phyloP scores from a whole-genome alignment of 2,113 vertebrate genomes.

The Mobula hypostoma region DNA sequence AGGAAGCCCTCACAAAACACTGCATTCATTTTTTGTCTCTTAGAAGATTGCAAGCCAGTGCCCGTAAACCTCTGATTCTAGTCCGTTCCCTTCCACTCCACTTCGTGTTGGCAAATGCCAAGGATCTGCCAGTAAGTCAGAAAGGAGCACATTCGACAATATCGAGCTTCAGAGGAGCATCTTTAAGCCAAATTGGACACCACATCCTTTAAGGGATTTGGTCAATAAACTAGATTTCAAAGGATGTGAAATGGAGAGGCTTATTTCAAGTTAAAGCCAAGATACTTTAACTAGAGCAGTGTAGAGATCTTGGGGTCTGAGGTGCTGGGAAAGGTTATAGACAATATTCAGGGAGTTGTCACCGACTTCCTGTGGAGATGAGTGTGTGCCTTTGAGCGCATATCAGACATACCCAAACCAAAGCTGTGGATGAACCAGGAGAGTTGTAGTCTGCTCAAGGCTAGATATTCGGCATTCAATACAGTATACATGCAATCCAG shows the following conservation, averaged over 20 bases:
- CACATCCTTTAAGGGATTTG: neutral
- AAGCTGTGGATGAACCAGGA: too few relatives aligned
- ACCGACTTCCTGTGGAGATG: too few relatives aligned
- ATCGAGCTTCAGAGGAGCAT: neutral
- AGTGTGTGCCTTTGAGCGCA: too few relatives aligned
- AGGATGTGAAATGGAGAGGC: too few relatives aligned
- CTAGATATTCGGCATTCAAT: too few relatives aligned
- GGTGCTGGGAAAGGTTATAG: neutral
- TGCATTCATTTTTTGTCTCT: neutral
- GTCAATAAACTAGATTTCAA: neutral
- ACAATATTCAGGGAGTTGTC: too few relatives aligned
- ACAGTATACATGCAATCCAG: too few relatives aligned
- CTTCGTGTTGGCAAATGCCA: neutral
- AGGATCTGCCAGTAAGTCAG: too few relatives aligned
- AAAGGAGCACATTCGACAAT: neutral
- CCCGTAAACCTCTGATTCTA: too few relatives aligned
- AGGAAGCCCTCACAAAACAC: neutral
- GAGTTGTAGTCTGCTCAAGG: too few relatives aligned
- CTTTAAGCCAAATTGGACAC: neutral
- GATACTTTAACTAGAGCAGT: neutral
- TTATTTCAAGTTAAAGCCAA: neutral
- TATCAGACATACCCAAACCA: too few relatives aligned
- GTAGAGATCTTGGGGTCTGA: neutral
- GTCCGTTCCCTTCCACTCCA: neutral
- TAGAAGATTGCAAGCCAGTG: neutral